Evolutionary conservation across 2,888 invertebrate species (phyloP).

Genomic region (Cerastoderma edule): DNA sequence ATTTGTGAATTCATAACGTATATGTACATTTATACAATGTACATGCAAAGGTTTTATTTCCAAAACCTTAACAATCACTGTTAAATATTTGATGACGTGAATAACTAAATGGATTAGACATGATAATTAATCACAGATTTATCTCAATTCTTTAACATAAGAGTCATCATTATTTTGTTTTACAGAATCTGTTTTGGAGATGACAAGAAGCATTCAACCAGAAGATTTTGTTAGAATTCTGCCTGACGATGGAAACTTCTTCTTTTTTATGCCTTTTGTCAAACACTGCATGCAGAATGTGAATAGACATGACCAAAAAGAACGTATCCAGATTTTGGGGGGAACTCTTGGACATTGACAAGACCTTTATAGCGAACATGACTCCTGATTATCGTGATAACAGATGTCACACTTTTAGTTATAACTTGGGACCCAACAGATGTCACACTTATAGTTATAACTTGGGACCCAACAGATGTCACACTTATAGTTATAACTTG

Average conservation of each 20-base stretch:
- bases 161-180: too few relatives aligned
- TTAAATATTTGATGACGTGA: neutral
- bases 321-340: slow-evolving; percentile 32
- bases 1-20: too few relatives aligned
- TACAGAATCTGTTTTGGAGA: slow-evolving; percentile 63
- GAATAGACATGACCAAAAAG: slow-evolving; percentile 30
- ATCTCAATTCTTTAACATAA: too few relatives aligned
- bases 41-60: neutral
- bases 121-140: too few relatives aligned
- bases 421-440: too few relatives aligned
- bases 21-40: neutral
- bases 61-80: too few relatives aligned
- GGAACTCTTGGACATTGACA: slow-evolving; percentile 21
- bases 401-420: too few relatives aligned
- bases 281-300: slow-evolving; percentile 57
- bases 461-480: too few relatives aligned
- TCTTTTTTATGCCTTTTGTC: slow-evolving; percentile 69
- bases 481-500: too few relatives aligned
- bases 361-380: too few relatives aligned
- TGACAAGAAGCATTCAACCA: slow-evolving; percentile 55
- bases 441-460: too few relatives aligned
- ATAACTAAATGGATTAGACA: neutral
- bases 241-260: slow-evolving; percentile 68
- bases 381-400: too few relatives aligned
- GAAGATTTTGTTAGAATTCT: slow-evolving; percentile 62